phyloP scores from a whole-genome alignment of 2,113 vertebrate genomes.

The Tragelaphus scriptus region DNA sequence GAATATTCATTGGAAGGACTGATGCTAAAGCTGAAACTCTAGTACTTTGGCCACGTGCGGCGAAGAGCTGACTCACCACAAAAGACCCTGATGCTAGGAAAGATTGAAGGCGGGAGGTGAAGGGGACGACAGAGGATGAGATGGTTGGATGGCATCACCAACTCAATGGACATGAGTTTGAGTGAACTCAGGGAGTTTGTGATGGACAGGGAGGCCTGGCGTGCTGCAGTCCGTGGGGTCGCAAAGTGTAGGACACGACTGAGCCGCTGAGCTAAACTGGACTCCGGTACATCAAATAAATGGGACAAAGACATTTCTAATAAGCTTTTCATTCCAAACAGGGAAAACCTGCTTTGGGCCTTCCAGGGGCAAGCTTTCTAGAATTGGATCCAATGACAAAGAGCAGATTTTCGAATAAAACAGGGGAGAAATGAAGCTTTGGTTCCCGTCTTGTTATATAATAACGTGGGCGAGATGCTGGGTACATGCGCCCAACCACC shows the following conservation, averaged over 20 bases:
- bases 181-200: neutral
- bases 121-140: neutral
- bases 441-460: no score
- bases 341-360: neutral
- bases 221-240: accelerated
- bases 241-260: accelerated
- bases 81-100: neutral
- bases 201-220: neutral
- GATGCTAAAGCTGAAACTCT: neutral
- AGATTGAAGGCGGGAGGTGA: accelerated
- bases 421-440: neutral
- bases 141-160: accelerated
- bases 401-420: accelerated
- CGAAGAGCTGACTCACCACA: accelerated
- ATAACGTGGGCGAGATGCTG: accelerated
- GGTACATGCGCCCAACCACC: accelerated
- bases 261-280: accelerated
- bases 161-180: accelerated
- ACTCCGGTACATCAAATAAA: neutral
- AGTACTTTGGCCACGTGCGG: accelerated
- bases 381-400: neutral
- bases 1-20: neutral
- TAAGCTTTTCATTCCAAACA: no score
- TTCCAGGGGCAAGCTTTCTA: neutral
- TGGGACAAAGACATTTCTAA: neutral